Evolutionary conservation across 2,113 vertebrate genomes (phyloP).

Genomic region (Brienomyrus longianalis): DNA sequence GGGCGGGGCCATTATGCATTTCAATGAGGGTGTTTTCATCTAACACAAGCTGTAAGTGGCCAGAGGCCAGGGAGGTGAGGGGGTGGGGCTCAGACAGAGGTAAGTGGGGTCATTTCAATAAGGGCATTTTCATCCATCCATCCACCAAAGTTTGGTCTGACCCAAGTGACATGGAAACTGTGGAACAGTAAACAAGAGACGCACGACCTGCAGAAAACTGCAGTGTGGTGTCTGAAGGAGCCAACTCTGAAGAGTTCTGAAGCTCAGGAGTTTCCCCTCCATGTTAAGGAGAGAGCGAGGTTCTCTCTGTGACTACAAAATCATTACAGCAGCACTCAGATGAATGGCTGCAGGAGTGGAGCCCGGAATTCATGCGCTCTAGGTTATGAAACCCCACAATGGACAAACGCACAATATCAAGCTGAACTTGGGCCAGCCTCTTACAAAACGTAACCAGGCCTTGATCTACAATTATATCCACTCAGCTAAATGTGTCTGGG

Average conservation of each 20-base stretch:
- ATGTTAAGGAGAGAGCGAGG: neutral
- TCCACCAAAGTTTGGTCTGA: neutral
- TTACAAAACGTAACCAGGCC: neutral
- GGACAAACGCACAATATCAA: neutral
- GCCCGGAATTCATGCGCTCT: neutral
- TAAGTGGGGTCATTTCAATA: neutral
- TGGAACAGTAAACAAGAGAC: neutral
- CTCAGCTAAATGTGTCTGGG: neutral
- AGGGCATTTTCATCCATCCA: neutral
- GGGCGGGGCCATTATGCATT: neutral
- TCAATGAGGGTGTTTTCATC: neutral
- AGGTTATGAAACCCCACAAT: neutral
- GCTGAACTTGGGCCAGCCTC: neutral
- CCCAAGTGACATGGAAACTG: neutral
- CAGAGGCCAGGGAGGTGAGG: neutral
- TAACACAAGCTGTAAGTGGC: neutral
- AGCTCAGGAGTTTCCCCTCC: neutral
- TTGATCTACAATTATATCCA: neutral
- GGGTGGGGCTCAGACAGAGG: neutral
- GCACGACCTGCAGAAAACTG: conserved; percentile 34
- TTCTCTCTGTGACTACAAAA: neutral
- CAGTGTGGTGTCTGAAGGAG: conserved; percentile 46
- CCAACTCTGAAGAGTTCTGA: neutral
- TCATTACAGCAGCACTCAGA: neutral
- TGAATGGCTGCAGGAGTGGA: neutral